Evolutionary conservation across 2,797 vertebrate genomes (phyloP), one percentile per base, ranked within the genome.

Genomic region (Siniperca scherzeri): DNA sequence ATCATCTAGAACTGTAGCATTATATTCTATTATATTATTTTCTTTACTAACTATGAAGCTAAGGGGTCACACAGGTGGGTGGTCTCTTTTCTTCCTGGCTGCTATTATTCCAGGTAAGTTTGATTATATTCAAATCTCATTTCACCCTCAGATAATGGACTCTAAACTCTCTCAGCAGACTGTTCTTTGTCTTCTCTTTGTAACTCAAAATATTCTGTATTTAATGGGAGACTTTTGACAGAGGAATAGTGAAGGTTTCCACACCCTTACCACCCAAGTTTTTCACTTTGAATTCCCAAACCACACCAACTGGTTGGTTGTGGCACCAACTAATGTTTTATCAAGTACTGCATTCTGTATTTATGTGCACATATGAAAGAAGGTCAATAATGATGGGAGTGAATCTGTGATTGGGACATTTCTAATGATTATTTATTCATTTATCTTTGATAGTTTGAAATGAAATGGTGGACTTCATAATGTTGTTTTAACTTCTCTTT

Each of bases 101-200:
- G 79, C 81, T 75, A 1, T 86, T 0, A 13, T 90, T 77, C 38
- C 87, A 42, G 91, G 93, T 94, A 48, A 70, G 86, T 74, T 46
- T 62, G 25, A 70, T 25, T 3, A 66, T 17, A 44, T 72, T 74
- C 3, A n/a, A 0, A 57, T 69, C 1, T 46, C 10, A 40, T 48
- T 59, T 59, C 42, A 30, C 3, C 22, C 0, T 56, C 17, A 75
- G 11, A 30, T n/a, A 3, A 13, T 3, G 2, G 1, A 3, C 10
- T 33, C 22, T 48, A 0, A 80, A 79, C 9, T 30, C 13, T 74
- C 11, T 33, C 1, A 0, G 42, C 21, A 48, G 38, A 14, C 50
- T 5, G n/a, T 8, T 19, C 0, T 56, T 62, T 78, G 59, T 33
- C 12, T 33, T 42, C 65, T 72, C 19, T 62, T 17, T 48, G 1